These are phyloP conservation scores for Aphaenogaster floridana DNA, from an alignment of 1,140 invertebrate species.

Conservation along the genomic window DNA sequence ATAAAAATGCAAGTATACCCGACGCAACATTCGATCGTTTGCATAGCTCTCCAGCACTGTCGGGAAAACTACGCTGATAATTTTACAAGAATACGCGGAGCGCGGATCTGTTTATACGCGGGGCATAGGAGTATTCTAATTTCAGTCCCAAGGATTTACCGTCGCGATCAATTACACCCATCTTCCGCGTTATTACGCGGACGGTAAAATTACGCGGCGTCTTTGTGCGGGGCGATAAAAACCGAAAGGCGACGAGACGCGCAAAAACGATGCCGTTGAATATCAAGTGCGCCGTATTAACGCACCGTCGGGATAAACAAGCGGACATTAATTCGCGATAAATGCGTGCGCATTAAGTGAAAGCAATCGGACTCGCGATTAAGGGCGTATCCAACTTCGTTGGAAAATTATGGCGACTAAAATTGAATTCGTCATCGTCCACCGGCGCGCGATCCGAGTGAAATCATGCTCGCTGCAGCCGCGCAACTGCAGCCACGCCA, in stretches of 20 bases:
- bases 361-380: constrained; percentile 62
- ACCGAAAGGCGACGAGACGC: not conserved
- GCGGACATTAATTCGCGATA: constrained; percentile 55
- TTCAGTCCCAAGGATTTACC: constrained; percentile 24
- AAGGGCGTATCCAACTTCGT: constrained; percentile 57
- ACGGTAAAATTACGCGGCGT: constrained; percentile 32
- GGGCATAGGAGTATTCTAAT: constrained; percentile 40
- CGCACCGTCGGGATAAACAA: constrained; percentile 38
- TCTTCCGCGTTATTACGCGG: constrained; percentile 22
- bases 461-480: constrained; percentile 37
- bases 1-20: constrained; percentile 40
- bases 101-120: constrained; percentile 1
- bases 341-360: constrained; percentile 56
- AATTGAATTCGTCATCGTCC: constrained; percentile 47
- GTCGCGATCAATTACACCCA: constrained; percentile 24
- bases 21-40: constrained; percentile 51
- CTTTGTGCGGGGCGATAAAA: constrained; percentile 18
- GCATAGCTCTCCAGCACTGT: constrained; percentile 15
- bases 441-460: constrained; percentile 31
- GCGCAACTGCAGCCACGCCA: constrained; percentile 25
- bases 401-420: constrained; percentile 60
- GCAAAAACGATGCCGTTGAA: constrained; percentile 18
- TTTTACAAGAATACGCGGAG: constrained; percentile 11
- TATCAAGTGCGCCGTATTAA: constrained; percentile 15
- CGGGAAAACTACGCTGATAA: not conserved